Evolutionary conservation across 2,797 vertebrate genomes (phyloP).

Genomic region (Thalassophryne amazonica): DNA sequence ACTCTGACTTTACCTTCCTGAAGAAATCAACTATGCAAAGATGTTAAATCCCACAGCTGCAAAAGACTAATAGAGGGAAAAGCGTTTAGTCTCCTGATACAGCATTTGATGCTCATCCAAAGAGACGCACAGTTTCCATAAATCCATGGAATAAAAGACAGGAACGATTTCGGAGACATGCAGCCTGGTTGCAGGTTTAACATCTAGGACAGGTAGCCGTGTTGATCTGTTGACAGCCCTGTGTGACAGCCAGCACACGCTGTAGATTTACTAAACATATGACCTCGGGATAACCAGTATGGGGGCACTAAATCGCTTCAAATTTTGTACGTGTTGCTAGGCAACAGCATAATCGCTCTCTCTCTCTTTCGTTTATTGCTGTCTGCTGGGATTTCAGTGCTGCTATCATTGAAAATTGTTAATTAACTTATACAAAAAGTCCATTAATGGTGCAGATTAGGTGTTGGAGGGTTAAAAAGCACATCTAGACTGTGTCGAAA

Average conservation of each 20-base stretch:
- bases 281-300: slow-evolving; percentile 75
- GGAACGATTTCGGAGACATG: slow-evolving; percentile 19
- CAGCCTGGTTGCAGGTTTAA: slow-evolving; percentile 20
- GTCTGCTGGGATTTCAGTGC: slow-evolving; percentile 73
- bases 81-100: slow-evolving; percentile 14
- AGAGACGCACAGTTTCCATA: slow-evolving; percentile 17
- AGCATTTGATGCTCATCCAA: slow-evolving; percentile 30
- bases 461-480: slow-evolving; percentile 61
- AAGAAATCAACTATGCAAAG: slow-evolving; percentile 52
- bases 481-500: slow-evolving; percentile 22
- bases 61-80: too few relatives aligned
- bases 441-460: slow-evolving; percentile 70
- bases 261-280: slow-evolving; percentile 73
- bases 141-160: slow-evolving; percentile 25
- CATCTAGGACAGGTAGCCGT: slow-evolving; percentile 20
- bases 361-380: slow-evolving; percentile 58
- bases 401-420: slow-evolving; percentile 74
- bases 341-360: slow-evolving; percentile 80
- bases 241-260: slow-evolving; percentile 52
- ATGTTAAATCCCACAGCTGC: slow-evolving; percentile 45
- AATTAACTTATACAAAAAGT: slow-evolving; percentile 78
- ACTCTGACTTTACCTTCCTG: slow-evolving; percentile 39
- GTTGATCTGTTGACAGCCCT: slow-evolving; percentile 36
- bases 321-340: slow-evolving; percentile 83
- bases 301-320: slow-evolving; percentile 75